Percentiles rank a stretch among this genome's conserved stretches.
Conservation (phyloP, 2,113 vertebrate genomes). For the Nothobranchius kuhntae region DNA sequence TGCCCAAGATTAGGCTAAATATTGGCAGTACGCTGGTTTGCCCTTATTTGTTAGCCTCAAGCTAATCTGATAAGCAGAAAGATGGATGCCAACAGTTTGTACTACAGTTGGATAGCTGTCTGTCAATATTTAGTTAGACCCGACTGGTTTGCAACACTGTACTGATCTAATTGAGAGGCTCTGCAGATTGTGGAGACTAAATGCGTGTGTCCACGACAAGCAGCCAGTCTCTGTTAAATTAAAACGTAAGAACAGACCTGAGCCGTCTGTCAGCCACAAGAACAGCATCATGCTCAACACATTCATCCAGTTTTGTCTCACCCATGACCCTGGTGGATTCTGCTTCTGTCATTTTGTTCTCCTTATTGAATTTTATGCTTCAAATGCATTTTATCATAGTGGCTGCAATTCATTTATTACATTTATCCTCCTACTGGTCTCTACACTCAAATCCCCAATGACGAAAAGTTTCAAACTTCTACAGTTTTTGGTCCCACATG, state of each 20-base stretch:
- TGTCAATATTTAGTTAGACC: conserved; percentile 59
- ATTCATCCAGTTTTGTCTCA: no score
- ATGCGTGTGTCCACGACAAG: conserved; percentile 28
- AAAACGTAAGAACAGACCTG: conserved; percentile 15
- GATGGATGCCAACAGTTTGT: conserved; percentile 38
- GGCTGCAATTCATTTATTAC: no score
- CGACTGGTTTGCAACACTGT: conserved; percentile 14
- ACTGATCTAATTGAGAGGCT: conserved; percentile 44
- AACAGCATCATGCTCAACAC: no score
- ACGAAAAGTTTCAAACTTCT: no score
- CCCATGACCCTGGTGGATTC: no score
- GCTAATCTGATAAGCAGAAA: conserved; percentile 49
- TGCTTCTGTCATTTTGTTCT: no score
- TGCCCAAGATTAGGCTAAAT: conserved; percentile 51
- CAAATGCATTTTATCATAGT: no score
- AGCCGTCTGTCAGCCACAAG: background rate
- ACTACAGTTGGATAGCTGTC: conserved; percentile 27
- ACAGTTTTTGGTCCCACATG: no score
- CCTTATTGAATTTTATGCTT: no score
- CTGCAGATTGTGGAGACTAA: conserved; percentile 25
- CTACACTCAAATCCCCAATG: no score
- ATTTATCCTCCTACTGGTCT: no score
- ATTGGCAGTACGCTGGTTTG: conserved; percentile 40
- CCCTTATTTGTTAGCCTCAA: conserved; percentile 47
- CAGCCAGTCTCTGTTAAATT: conserved; percentile 36